These are phyloP conservation scores for Anser cygnoides DNA, from an alignment of 2,113 vertebrate genomes.

Conservation along the genomic window DNA sequence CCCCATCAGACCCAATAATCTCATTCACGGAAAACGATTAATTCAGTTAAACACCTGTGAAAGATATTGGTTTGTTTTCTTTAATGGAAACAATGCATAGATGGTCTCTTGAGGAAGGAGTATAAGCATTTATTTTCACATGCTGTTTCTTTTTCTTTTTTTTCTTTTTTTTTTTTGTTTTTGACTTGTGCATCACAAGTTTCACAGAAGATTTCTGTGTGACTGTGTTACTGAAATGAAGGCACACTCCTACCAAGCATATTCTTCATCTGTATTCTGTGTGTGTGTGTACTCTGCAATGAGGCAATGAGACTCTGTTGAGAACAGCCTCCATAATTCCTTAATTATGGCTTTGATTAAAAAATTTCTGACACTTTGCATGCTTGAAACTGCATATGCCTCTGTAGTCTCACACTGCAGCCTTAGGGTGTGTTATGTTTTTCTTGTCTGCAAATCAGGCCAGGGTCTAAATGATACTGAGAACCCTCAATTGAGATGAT, in stretches of 20 bases:
- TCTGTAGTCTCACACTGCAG: neutral
- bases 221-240: neutral
- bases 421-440: neutral
- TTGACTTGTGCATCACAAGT: neutral
- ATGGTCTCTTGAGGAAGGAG: neutral
- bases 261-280: slow-evolving; percentile 45
- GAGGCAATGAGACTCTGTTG: slow-evolving; percentile 6
- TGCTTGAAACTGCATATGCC: neutral
- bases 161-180: neutral
- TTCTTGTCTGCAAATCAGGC: slow-evolving; percentile 20
- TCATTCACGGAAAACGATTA: neutral
- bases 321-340: slow-evolving; percentile 8
- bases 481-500: neutral
- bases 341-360: slow-evolving; percentile 61
- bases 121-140: neutral
- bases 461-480: neutral
- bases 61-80: neutral
- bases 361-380: slow-evolving; percentile 52
- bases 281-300: neutral
- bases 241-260: neutral
- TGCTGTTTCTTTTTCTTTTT: neutral
- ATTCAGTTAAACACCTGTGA: neutral
- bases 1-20: neutral
- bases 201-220: neutral
- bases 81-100: neutral